A percentile compares a stretch with the other conserved stretches of the same genome.
phyloP scores from a whole-genome alignment of 2,888 invertebrate genomes.

The Parnassius apollo region DNA sequence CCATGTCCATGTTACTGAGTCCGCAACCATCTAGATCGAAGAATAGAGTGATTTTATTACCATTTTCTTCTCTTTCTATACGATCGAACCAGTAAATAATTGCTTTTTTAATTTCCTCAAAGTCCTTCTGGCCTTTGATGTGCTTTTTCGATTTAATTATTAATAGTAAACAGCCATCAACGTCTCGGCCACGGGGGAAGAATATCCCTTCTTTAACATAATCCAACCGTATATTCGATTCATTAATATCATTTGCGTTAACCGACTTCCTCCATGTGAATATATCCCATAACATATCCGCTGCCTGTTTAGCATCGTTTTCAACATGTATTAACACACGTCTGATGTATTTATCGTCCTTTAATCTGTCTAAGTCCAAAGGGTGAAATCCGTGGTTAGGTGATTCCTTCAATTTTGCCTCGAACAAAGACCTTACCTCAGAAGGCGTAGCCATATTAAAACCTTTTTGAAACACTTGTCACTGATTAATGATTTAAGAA shows the following conservation, averaged over 20 bases:
- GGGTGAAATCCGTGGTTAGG: conserved; percentile 70
- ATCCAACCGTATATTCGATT: conserved; percentile 84
- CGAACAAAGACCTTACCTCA: conserved; percentile 40
- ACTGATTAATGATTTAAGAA: neutral
- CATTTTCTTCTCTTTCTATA: conserved; percentile 87
- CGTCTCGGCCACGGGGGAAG: conserved; percentile 89
- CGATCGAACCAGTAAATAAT: conserved; percentile 94
- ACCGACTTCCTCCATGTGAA: conserved; percentile 89
- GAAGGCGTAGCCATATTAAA: conserved; percentile 36
- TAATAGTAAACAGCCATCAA: conserved; percentile 88
- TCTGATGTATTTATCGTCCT: conserved; percentile 84
- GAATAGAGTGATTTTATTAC: conserved; percentile 89
- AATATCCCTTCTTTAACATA: conserved; percentile 87
- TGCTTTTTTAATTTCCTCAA: conserved; percentile 88
- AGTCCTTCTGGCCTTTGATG: conserved; percentile 87
- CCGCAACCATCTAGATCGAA: conserved; percentile 96
- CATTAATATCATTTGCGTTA: conserved; percentile 86
- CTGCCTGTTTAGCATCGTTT: conserved; percentile 81
- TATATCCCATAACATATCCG: conserved; percentile 87
- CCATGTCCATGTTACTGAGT: conserved; percentile 94
- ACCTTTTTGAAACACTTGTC: neutral
- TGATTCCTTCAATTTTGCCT: conserved; percentile 38
- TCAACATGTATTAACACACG: conserved; percentile 87
- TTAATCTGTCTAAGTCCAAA: conserved; percentile 84
- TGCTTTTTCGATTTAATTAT: conserved; percentile 91